These are phyloP conservation scores for Tholera decimalis DNA, from an alignment of 2,888 invertebrate species.

Conservation along the genomic window DNA sequence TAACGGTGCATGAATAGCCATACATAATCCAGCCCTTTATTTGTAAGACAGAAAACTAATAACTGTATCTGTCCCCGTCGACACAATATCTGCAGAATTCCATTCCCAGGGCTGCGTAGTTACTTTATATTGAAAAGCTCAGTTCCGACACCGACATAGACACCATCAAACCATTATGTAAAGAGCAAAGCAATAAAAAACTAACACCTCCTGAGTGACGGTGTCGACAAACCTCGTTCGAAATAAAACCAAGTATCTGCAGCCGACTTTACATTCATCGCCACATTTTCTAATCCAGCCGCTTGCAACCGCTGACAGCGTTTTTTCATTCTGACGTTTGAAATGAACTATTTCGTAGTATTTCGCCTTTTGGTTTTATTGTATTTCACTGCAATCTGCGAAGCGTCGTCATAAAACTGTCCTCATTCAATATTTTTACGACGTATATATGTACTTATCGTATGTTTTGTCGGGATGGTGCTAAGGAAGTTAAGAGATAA, in stretches of 20 bases:
- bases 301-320: slow-evolving; percentile 62
- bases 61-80: not conserved
- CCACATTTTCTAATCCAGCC: slow-evolving; percentile 64
- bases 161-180: slow-evolving; percentile 56
- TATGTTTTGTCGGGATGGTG: slow-evolving; percentile 44
- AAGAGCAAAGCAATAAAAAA: slow-evolving; percentile 59
- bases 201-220: slow-evolving; percentile 58
- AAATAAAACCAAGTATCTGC: slow-evolving; percentile 58
- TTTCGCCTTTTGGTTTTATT: slow-evolving; percentile 50
- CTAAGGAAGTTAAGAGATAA: slow-evolving; percentile 26
- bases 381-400: slow-evolving; percentile 51
- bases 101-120: slow-evolving; percentile 2
- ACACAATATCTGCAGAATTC: not conserved
- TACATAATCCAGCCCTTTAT: not conserved
- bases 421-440: slow-evolving; percentile 62
- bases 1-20: not conserved
- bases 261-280: slow-evolving; percentile 55
- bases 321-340: slow-evolving; percentile 63
- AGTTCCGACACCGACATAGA: slow-evolving; percentile 34
- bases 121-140: slow-evolving; percentile 26
- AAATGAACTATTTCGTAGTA: slow-evolving; percentile 61
- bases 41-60: not conserved
- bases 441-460: no score
- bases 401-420: slow-evolving; percentile 52
- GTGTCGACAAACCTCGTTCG: slow-evolving; percentile 43